Evolutionary conservation across 2,888 invertebrate genomes (phyloP), one percentile per base, ranked within the genome.

Genomic region (Eristalis arbustorum): DNA sequence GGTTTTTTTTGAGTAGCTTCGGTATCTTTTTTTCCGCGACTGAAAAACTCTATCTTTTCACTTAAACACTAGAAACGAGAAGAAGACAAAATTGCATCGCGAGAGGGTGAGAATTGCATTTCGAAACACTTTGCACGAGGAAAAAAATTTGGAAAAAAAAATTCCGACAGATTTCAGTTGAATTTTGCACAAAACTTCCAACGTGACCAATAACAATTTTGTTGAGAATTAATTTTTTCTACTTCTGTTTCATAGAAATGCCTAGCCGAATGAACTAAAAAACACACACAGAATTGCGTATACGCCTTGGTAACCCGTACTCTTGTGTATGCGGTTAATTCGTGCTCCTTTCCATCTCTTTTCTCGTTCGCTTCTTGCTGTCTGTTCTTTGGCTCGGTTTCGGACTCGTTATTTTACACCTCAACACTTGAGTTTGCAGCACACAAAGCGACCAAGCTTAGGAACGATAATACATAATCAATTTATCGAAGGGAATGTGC

Each of bases 381-480:
- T 68, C 23, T 25, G 22, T 63, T 57, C 22, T 56, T 25, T 63
- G 37, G n/a, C 37, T 40, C 10, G 6, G 34, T 63, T 49, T 57
- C n/a, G 11, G 13, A 28, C 57, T 64, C 59, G 49, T 22, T 76
- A 31, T 67, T 69, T 25, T 67, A 77, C 62, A 71, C 42, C 81
- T 62, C 49, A 59, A 34, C 28, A 34, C 49, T 66, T 34, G 40
- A 77, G 72, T 76, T 31, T 71, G 66, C 63, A 63, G 34, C 69
- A 81, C 69, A 69, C 67, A 77, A 14, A 40, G 66, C 64, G 80
- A 42, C 75, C 66, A 83, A n/a, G 78, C 85, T 78, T 77, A 87
- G 83, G 71, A 79, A 74, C 79, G 61, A 75, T 74, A 75, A 77
- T 82, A 87, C 64, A 87, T 75, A 83, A 87, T 87, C 87, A 87